These are phyloP conservation scores for Coturnix japonica DNA, from an alignment of 2,113 vertebrate species.

Conservation along the genomic window DNA sequence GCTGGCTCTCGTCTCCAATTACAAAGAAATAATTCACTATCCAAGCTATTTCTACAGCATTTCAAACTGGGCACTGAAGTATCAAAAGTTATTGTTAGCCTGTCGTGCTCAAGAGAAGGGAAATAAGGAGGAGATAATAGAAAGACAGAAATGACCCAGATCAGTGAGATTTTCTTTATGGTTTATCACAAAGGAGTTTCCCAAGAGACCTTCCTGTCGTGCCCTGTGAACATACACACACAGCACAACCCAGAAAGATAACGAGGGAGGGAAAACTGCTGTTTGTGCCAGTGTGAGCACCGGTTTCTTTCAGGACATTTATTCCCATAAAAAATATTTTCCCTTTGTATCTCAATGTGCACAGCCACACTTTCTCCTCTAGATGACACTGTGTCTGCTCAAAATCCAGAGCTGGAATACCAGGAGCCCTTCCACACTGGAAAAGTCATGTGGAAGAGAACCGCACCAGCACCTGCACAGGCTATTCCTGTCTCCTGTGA, in stretches of 20 bases:
- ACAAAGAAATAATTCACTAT: constrained; percentile 62
- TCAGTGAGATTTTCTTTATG: constrained; percentile 16
- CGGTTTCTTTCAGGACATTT: neutral
- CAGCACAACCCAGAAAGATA: neutral
- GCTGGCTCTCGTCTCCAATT: constrained; percentile 55
- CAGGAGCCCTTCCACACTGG: constrained; percentile 19
- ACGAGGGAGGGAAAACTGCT: neutral
- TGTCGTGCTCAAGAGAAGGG: neutral
- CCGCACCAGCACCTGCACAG: constrained; percentile 37
- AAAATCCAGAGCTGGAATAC: neutral
- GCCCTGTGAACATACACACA: neutral
- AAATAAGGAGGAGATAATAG: constrained; percentile 48
- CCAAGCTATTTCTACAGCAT: constrained; percentile 45
- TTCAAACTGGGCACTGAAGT: constrained; percentile 57
- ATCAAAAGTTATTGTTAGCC: constrained; percentile 52
- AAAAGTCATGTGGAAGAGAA: constrained; percentile 48
- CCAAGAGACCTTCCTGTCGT: constrained; percentile 20
- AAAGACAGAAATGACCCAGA: constrained; percentile 42
- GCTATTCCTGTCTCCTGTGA: neutral
- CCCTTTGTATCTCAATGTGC: neutral
- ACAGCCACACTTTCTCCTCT: constrained; percentile 41
- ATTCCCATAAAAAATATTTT: neutral
- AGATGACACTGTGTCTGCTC: constrained; percentile 71
- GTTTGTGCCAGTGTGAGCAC: neutral
- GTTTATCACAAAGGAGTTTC: constrained; percentile 58